Conservation (phyloP, 2,113 vertebrate species). For the Pseudorectes ferrugineus region DNA sequence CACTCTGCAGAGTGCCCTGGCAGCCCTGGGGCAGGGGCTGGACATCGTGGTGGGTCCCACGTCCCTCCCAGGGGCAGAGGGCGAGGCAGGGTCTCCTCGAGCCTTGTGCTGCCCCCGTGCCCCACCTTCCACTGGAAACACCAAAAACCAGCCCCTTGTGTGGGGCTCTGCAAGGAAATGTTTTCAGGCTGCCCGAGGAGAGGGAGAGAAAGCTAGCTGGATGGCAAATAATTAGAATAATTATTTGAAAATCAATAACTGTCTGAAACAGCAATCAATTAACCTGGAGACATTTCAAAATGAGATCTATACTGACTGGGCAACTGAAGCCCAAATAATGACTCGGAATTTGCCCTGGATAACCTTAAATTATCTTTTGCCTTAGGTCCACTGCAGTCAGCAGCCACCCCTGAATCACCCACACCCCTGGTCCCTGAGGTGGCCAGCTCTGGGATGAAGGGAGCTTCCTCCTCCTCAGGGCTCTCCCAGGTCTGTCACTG, state of each 20-base stretch:
- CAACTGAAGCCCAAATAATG: neutral
- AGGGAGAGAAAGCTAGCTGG: neutral
- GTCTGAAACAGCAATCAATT: constrained; percentile 9
- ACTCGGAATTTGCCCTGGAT: neutral
- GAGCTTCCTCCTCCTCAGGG: neutral
- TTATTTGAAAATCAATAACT: constrained; percentile 41
- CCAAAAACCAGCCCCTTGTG: neutral
- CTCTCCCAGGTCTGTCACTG: neutral
- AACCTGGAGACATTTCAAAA: neutral
- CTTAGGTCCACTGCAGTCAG: neutral
- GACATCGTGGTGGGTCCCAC: accelerated
- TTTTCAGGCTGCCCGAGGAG: neutral
- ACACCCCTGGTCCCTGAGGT: neutral
- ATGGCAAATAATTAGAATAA: constrained; percentile 21
- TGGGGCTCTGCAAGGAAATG: neutral
- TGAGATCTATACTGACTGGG: neutral
- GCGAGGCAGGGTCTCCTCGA: neutral
- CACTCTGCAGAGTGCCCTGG: neutral
- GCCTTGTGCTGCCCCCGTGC: neutral
- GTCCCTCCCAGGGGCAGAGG: neutral
- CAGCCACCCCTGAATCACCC: neutral
- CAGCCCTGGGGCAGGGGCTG: neutral
- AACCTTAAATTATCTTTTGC: neutral
- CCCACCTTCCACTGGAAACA: neutral
- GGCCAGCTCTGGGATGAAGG: neutral